Conservation (phyloP, 2,888 invertebrate species). For the Cryptus armator region DNA sequence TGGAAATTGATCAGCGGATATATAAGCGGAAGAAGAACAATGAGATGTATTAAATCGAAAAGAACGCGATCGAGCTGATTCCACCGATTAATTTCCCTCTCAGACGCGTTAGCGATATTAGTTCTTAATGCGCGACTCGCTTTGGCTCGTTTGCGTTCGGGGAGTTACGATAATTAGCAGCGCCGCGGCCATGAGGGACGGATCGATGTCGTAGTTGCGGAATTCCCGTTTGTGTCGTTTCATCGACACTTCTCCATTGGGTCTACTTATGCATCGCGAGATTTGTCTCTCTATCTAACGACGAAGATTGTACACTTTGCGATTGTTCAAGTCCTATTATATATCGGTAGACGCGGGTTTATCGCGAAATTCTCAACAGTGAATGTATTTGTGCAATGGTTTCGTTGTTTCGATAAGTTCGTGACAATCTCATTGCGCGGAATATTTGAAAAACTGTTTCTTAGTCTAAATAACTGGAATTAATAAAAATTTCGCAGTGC, state of each 20-base stretch:
- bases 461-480: too few species aligned
- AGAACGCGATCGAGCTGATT: background rate
- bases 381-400: too few species aligned
- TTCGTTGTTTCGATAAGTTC: too few species aligned
- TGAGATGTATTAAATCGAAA: slow-evolving; percentile 9
- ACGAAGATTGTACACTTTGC: slow-evolving; percentile 10
- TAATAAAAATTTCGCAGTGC: too few species aligned
- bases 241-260: slow-evolving; percentile 22
- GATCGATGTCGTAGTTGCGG: slow-evolving; percentile 61
- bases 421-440: too few species aligned
- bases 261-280: slow-evolving; percentile 12
- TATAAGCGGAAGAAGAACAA: background rate
- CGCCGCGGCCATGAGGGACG: slow-evolving; percentile 57
- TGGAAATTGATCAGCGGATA: background rate
- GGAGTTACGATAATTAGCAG: slow-evolving; percentile 80
- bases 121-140: slow-evolving; percentile 74
- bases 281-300: slow-evolving; percentile 9
- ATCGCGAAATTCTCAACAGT: background rate
- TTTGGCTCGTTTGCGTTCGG: slow-evolving; percentile 59
- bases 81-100: slow-evolving; percentile 73
- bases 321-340: background rate
- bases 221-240: slow-evolving; percentile 75
- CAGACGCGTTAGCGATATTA: slow-evolving; percentile 75
- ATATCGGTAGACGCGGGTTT: background rate
- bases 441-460: too few species aligned